phyloP scores from a whole-genome alignment of 1,140 invertebrate genomes.

The Adelges cooleyi region DNA sequence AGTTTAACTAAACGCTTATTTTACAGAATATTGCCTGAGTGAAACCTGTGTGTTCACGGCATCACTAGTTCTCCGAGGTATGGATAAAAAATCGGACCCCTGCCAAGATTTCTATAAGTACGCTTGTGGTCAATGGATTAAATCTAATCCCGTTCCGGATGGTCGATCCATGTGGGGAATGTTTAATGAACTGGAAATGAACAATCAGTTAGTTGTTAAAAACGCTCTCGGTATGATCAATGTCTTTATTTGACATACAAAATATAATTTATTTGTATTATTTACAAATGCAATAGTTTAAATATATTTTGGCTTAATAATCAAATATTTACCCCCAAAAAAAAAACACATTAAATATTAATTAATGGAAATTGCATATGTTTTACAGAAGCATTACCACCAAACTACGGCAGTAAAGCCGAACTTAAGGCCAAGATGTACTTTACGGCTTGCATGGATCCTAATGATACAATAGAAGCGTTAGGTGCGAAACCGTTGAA shows the following conservation, averaged over 20 bases:
- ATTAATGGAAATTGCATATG: too few relatives aligned
- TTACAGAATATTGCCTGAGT: slow-evolving; percentile 51
- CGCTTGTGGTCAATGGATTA: slow-evolving; percentile 83
- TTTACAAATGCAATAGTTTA: too few relatives aligned
- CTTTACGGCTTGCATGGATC: slow-evolving; percentile 86
- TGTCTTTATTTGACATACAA: too few relatives aligned
- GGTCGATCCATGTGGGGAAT: slow-evolving; percentile 89
- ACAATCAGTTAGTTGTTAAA: slow-evolving; percentile 86
- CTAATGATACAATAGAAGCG: slow-evolving; percentile 78
- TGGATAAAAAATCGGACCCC: slow-evolving; percentile 66
- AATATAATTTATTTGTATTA: too few relatives aligned
- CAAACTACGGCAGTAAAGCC: slow-evolving; percentile 57
- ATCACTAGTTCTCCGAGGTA: slow-evolving; percentile 68
- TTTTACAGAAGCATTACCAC: slow-evolving; percentile 44
- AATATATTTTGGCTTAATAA: too few relatives aligned
- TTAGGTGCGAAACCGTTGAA: slow-evolving; percentile 68
- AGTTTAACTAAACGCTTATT: not conserved
- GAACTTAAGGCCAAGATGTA: slow-evolving; percentile 83
- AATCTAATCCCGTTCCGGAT: slow-evolving; percentile 80
- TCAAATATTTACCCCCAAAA: too few relatives aligned
- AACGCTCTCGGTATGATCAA: slow-evolving; percentile 59
- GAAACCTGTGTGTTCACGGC: slow-evolving; percentile 75
- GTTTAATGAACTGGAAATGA: slow-evolving; percentile 84
- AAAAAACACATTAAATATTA: too few relatives aligned
- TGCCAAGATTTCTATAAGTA: slow-evolving; percentile 93